These are phyloP conservation scores for Netelia virgata DNA, from an alignment of 2,888 invertebrate species.

Conservation along the genomic window DNA sequence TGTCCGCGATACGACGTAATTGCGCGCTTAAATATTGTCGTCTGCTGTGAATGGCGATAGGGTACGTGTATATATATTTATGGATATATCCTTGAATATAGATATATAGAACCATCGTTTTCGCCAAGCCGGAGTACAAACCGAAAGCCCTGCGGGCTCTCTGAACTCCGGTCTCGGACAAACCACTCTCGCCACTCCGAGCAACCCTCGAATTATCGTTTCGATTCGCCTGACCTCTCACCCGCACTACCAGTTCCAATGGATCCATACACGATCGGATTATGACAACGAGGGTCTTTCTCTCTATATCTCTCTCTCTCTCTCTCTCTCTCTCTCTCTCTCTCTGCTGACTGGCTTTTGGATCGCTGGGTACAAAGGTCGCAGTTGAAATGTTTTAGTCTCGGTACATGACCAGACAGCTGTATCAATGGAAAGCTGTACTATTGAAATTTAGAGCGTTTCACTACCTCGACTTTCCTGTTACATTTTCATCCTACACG, in stretches of 20 bases:
- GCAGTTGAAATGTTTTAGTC: constrained; percentile 42
- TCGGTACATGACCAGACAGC: neutral
- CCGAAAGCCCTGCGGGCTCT: constrained; percentile 52
- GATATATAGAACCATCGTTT: constrained; percentile 21
- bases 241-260: constrained; percentile 23
- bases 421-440: neutral
- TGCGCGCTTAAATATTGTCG: constrained; percentile 78
- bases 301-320: no score
- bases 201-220: constrained; percentile 64
- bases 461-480: neutral
- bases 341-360: constrained; percentile 33
- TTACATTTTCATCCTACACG: constrained; percentile 1
- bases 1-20: constrained; percentile 74
- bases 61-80: constrained; percentile 6
- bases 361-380: constrained; percentile 33
- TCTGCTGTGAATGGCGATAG: constrained; percentile 66
- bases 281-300: constrained; percentile 49
- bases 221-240: constrained; percentile 55
- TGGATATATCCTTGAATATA: constrained; percentile 12
- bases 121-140: constrained; percentile 15
- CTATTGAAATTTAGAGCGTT: constrained; percentile 8
- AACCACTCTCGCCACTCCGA: constrained; percentile 22
- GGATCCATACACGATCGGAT: constrained; percentile 58
- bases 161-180: constrained; percentile 53
- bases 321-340: no score